Conservation (phyloP, 2,113 vertebrate species). For the Brienomyrus longianalis region DNA sequence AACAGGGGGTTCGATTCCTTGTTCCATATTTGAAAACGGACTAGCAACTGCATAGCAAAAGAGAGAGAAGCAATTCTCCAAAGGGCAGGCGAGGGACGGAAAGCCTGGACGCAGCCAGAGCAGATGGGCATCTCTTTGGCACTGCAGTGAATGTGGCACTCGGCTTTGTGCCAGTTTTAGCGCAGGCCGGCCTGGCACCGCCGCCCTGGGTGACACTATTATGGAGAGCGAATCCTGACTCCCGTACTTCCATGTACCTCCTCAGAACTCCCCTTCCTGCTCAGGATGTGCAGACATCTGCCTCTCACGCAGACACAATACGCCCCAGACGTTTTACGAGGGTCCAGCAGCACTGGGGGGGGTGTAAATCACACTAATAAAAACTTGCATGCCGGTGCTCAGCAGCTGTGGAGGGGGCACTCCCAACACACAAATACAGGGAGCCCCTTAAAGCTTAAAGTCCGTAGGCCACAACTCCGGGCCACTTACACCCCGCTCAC, state of each 20-base stretch:
- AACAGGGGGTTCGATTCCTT: neutral
- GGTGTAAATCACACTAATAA: constrained; percentile 27
- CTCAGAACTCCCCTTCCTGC: neutral
- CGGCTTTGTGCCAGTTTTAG: neutral
- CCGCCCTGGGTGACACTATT: neutral
- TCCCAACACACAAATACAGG: neutral
- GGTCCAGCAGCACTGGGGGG: neutral
- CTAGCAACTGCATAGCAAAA: neutral
- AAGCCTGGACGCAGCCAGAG: neutral
- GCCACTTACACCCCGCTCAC: neutral
- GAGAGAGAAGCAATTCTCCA: neutral
- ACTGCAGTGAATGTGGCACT: neutral
- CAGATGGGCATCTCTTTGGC: neutral
- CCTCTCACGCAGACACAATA: constrained; percentile 22
- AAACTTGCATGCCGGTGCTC: neutral
- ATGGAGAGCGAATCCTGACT: neutral
- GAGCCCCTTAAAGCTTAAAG: neutral
- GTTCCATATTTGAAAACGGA: neutral
- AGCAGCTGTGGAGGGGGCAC: neutral
- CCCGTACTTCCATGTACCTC: neutral
- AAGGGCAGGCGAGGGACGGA: neutral
- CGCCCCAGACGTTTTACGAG: constrained; percentile 19
- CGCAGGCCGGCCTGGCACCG: no score
- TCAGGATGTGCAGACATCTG: constrained; percentile 10
- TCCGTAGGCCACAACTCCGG: no score